A percentile compares a stretch with the other conserved stretches of the same genome.
Evolutionary conservation across 1,140 invertebrate species (phyloP).

Genomic region (Steinernema feltiae): DNA sequence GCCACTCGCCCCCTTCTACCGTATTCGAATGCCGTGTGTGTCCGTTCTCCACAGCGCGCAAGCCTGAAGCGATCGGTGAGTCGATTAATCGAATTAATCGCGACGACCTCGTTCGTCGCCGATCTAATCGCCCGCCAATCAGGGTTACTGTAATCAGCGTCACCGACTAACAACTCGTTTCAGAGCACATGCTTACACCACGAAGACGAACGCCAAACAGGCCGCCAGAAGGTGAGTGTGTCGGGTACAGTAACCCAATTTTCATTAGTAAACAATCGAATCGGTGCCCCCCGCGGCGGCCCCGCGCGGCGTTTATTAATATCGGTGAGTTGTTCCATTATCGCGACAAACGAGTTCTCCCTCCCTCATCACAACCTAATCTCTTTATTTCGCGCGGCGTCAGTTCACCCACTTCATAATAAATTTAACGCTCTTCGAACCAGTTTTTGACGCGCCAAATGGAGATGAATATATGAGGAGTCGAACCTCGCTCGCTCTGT

Average conservation of each 20-base stretch:
- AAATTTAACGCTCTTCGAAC: neutral
- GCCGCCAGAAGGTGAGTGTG: neutral
- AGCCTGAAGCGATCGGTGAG: constrained; percentile 25
- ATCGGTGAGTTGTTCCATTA: neutral
- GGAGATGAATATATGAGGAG: constrained; percentile 12
- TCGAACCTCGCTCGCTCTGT: neutral
- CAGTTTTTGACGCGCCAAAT: constrained; percentile 4
- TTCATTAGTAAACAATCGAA: constrained; percentile 15
- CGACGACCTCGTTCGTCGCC: neutral
- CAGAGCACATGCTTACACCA: neutral
- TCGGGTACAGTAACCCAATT: constrained; percentile 22
- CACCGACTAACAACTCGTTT: neutral
- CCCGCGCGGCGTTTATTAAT: constrained; percentile 13
- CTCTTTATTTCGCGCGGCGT: constrained; percentile 10
- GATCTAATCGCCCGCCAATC: neutral
- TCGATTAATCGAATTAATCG: constrained; percentile 17
- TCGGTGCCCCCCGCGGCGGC: constrained; percentile 12
- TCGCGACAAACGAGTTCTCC: constrained; percentile 1
- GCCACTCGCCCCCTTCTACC: constrained; percentile 17
- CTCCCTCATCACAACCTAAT: neutral
- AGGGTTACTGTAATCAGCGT: neutral
- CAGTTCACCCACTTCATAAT: constrained; percentile 4
- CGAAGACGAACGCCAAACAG: neutral
- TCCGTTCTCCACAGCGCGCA: constrained; percentile 20
- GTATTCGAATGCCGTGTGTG: constrained; percentile 25